Evolutionary conservation across 2,113 vertebrate species (phyloP).

Genomic region (Chaetorhynchus papuensis): DNA sequence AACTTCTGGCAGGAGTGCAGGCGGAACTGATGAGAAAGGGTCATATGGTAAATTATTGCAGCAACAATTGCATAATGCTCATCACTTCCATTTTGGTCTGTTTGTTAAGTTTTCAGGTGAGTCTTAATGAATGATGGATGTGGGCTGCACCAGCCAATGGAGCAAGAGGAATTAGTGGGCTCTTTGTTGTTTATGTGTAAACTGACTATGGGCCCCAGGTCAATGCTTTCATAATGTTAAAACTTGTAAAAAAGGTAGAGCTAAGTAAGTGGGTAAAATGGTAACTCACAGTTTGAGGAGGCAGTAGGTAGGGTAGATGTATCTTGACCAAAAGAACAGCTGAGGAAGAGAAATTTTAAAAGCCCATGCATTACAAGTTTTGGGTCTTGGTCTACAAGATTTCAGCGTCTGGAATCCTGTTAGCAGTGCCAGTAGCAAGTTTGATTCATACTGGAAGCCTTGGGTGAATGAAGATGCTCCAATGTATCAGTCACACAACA

Average conservation of each 20-base stretch:
- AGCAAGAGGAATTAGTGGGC: neutral
- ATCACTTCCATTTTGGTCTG: fast-evolving
- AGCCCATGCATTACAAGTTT: neutral
- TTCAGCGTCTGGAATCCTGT: neutral
- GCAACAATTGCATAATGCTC: neutral
- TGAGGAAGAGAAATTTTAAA: neutral
- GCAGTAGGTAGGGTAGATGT: neutral
- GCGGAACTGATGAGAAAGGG: neutral
- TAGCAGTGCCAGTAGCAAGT: neutral
- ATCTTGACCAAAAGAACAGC: neutral
- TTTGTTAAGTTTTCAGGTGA: neutral
- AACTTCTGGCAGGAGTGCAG: neutral
- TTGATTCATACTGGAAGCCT: neutral
- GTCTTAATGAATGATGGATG: neutral
- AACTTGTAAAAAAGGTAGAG: neutral
- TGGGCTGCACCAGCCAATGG: neutral
- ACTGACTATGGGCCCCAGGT: neutral
- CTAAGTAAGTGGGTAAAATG: neutral
- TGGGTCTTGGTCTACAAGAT: neutral
- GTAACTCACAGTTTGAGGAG: neutral
- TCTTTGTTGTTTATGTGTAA: neutral
- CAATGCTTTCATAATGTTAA: neutral
- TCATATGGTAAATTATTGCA: neutral
- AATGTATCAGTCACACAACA: neutral
- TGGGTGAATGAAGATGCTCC: neutral